These are phyloP conservation scores for Eretmochelys imbricata DNA, from an alignment of 2,113 vertebrate genomes.

Conservation along the genomic window DNA sequence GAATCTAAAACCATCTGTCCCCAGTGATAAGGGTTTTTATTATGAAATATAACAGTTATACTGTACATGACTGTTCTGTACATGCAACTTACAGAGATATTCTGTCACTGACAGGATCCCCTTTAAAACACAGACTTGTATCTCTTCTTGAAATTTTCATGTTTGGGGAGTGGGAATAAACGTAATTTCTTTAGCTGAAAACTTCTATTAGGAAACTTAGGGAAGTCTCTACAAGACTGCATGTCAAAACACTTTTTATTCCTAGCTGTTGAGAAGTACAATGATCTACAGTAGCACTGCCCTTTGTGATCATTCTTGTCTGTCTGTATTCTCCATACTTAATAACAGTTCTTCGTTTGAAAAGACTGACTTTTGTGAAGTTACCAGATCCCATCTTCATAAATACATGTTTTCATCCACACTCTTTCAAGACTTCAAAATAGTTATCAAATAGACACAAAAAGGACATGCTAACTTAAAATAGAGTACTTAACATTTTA, in stretches of 20 bases:
- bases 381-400: neutral
- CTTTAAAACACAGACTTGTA: neutral
- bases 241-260: constrained; percentile 26
- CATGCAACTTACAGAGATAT: neutral
- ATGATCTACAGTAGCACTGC: neutral
- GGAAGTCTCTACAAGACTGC: neutral
- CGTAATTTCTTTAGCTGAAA: constrained; percentile 8
- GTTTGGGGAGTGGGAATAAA: neutral
- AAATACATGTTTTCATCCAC: neutral
- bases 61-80: neutral
- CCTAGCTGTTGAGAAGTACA: neutral
- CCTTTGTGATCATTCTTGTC: neutral
- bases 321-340: neutral
- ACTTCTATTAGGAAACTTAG: neutral
- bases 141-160: neutral
- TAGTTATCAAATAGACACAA: neutral
- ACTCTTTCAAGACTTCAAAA: neutral
- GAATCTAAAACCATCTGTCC: neutral
- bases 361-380: neutral
- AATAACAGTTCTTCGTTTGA: neutral
- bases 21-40: neutral
- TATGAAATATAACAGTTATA: neutral
- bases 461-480: neutral
- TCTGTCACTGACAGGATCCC: neutral
- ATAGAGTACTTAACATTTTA: neutral